Evolutionary conservation across 2,888 invertebrate species (phyloP).

Genomic region (Tenthredo mesomela): DNA sequence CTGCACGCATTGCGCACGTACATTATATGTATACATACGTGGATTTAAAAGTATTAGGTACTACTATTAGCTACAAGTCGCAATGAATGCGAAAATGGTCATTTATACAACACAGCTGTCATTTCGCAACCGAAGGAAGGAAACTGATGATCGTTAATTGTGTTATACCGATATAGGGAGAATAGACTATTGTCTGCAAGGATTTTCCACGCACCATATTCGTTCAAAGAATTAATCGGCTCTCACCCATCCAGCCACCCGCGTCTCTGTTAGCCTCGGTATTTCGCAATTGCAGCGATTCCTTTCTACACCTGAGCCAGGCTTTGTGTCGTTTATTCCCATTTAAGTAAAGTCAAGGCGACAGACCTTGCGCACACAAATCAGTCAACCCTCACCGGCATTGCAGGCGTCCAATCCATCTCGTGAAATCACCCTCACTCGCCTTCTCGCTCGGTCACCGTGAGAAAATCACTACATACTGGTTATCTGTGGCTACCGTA

Average conservation of each 20-base stretch:
- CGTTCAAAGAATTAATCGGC: conserved; percentile 50
- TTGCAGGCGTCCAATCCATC: conserved; percentile 71
- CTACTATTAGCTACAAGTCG: neutral
- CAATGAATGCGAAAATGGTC: conserved; percentile 31
- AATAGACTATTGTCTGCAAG: conserved; percentile 30
- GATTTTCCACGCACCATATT: conserved; percentile 53
- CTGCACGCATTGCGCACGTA: neutral
- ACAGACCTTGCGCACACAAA: conserved; percentile 73
- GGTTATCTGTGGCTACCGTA: conserved; percentile 54
- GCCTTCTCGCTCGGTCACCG: conserved; percentile 60
- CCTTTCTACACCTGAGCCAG: conserved; percentile 69
- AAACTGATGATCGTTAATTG: conserved; percentile 51
- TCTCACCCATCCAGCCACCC: conserved; percentile 51
- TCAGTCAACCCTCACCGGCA: conserved; percentile 71
- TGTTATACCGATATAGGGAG: conserved; percentile 43
- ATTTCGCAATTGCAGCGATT: conserved; percentile 67
- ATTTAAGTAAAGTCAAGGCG: conserved; percentile 75
- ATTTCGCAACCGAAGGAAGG: conserved; percentile 19
- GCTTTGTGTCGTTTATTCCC: conserved; percentile 70
- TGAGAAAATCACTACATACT: conserved; percentile 61
- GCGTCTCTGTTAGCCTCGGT: conserved; percentile 52
- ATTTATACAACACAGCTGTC: conserved; percentile 39
- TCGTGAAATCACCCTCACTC: conserved; percentile 72
- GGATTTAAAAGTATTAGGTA: conserved; percentile 9
- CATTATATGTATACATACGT: neutral